Evolutionary conservation across 2,797 vertebrate species (phyloP).

Genomic region (Hydrolagus colliei): DNA sequence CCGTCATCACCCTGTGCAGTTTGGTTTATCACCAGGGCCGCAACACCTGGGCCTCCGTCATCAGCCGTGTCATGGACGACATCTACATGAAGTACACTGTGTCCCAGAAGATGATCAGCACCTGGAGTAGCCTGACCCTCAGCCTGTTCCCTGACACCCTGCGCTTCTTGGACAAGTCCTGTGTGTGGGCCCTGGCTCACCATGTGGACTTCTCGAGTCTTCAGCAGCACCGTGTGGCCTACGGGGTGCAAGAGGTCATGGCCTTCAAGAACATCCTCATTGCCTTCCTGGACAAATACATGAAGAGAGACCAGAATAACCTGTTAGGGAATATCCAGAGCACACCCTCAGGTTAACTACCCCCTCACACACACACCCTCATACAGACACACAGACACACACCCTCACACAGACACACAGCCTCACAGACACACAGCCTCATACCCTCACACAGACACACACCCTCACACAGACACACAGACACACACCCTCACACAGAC

Average conservation of each 20-base stretch:
- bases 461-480: too few species aligned
- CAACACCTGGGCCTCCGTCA: slow-evolving; percentile 65
- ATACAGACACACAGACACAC: too few species aligned
- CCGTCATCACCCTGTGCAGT: slow-evolving; percentile 54
- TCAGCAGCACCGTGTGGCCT: slow-evolving; percentile 33
- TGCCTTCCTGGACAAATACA: slow-evolving; percentile 53
- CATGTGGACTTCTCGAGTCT: slow-evolving; percentile 37
- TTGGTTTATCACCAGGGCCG: slow-evolving; percentile 59
- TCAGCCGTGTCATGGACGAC: slow-evolving; percentile 53
- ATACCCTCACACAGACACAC: too few species aligned
- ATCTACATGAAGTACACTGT: slow-evolving; percentile 52
- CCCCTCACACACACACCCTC: too few species aligned
- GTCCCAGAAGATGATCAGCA: slow-evolving; percentile 45
- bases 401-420: too few species aligned
- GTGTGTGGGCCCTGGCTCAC: slow-evolving; percentile 46
- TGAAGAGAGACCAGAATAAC: background rate
- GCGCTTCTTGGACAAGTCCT: slow-evolving; percentile 47
- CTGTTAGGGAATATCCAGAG: too few species aligned
- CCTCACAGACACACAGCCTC: too few species aligned
- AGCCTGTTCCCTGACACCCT: slow-evolving; percentile 61
- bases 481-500: too few species aligned
- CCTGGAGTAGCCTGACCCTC: slow-evolving; percentile 61
- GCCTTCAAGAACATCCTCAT: slow-evolving; percentile 63
- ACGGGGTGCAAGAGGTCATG: slow-evolving; percentile 64
- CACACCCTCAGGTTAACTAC: too few species aligned